Base-by-base conservation (phyloP, 2,888 invertebrate species). In the Magallana nippona region DNA sequence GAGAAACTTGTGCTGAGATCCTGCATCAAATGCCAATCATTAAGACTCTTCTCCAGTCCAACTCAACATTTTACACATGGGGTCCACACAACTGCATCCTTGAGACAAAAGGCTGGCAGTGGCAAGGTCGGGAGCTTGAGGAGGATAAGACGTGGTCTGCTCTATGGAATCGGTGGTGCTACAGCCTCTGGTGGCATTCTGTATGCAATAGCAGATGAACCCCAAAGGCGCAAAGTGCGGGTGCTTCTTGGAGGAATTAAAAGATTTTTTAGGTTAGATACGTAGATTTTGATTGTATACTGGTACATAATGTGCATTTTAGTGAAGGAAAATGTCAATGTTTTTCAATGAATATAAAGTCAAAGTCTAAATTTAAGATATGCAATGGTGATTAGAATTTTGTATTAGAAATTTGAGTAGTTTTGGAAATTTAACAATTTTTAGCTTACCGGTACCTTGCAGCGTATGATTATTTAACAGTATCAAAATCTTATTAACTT, bases 331-430 rank as follows among this genome's bases (percentile, higher is more conserved):
- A 44, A 44, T 44, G 5, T 44, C 0, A 27, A 44, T 79, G 55
- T 19, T 22, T 79, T 89, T 55, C 88, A 94, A 94, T 83, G 94
- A 94, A 44, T 87, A 93, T n/a, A 81, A 87, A 11, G 95, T 44
- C 44, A 44, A 44, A 44, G 44, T 79, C 8, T 19, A 13, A 11
- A 13, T 8, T 32, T 57, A 57, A 22, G 32, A 15, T 57, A 13
- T 22, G 15, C 17, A 55, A 19, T n/a, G 2, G 55, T 44, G 55
- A 5, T 55, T n/a, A 17, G 10, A 5, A 17, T 77, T 71, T 58
- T 22, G 58, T 15, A 19, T 55, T 83, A n/a, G 55, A 19, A n/a
- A 17, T 15, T 13, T 32, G 27, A 55, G 56, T 63, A 11, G n/a
- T 63, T 56, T 55, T 79, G 44, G 44, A 44, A 82, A 78, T 82